Percentiles rank a stretch among this genome's conserved stretches.
Conservation (phyloP, 1,140 invertebrate species). For the Drusus annulatus region DNA sequence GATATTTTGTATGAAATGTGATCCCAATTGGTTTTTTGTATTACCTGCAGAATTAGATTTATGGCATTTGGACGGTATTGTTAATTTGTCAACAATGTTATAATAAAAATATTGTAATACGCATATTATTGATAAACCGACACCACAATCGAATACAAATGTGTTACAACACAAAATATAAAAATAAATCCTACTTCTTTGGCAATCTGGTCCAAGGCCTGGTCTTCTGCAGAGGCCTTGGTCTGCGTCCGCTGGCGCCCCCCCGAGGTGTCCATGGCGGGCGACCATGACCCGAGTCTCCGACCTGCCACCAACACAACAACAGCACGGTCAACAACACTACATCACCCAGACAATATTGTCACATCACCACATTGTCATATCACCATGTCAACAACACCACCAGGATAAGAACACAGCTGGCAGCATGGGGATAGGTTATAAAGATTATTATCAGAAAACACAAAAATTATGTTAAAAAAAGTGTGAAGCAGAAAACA, state of each 20-base stretch:
- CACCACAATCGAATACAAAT: neutral
- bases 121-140: neutral
- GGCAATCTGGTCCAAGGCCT: constrained; percentile 90
- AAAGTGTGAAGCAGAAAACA: too few species aligned
- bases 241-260: constrained; percentile 57
- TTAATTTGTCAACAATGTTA: too few species aligned
- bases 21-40: too few species aligned
- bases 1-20: too few species aligned
- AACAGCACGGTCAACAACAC: constrained; percentile 24
- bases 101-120: too few species aligned
- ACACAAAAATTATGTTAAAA: too few species aligned
- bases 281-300: constrained; percentile 19
- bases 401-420: neutral
- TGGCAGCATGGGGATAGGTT: neutral
- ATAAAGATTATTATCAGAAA: too few species aligned
- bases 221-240: constrained; percentile 79
- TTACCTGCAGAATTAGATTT: too few species aligned
- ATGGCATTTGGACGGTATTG: too few species aligned
- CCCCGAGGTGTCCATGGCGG: constrained; percentile 55
- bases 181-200: constrained; percentile 80
- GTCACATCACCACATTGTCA: too few species aligned
- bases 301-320: constrained; percentile 27
- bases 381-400: neutral
- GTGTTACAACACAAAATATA: neutral
- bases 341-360: neutral